Evolutionary conservation across 2,113 vertebrate species (phyloP).

Genomic region (Nesogale talazaci): DNA sequence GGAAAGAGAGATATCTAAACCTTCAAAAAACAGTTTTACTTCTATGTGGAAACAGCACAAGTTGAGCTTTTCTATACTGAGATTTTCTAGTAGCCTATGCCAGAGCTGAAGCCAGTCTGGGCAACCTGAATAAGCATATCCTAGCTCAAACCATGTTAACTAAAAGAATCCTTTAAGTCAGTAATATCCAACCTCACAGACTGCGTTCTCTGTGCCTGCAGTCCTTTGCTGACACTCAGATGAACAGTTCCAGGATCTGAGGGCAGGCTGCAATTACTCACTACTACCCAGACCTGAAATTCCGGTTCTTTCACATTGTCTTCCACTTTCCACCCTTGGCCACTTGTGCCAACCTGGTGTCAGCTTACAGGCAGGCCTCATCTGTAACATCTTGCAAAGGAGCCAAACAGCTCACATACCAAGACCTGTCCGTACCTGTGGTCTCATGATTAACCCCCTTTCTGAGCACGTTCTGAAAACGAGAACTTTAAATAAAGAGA

Average conservation of each 20-base stretch:
- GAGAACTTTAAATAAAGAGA: slow-evolving; percentile 53
- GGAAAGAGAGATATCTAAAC: neutral
- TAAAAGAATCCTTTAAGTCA: neutral
- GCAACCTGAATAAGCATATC: slow-evolving; percentile 70
- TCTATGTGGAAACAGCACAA: slow-evolving; percentile 10
- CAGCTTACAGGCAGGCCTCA: slow-evolving; percentile 85
- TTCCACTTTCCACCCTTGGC: slow-evolving; percentile 83
- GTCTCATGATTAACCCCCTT: slow-evolving; percentile 82
- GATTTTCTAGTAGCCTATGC: neutral
- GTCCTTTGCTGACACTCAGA: slow-evolving; percentile 82
- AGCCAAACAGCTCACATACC: slow-evolving; percentile 85
- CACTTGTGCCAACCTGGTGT: slow-evolving; percentile 80
- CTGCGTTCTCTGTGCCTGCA: slow-evolving; percentile 60
- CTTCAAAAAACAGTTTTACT: neutral
- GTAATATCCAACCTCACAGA: slow-evolving; percentile 15
- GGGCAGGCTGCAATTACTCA: slow-evolving; percentile 84
- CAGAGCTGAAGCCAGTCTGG: neutral
- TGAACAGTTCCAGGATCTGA: slow-evolving; percentile 72
- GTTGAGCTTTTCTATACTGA: neutral
- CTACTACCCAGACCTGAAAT: slow-evolving; percentile 87
- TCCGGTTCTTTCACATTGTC: slow-evolving; percentile 90
- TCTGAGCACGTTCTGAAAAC: slow-evolving; percentile 33
- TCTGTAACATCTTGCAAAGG: slow-evolving; percentile 87
- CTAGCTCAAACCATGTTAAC: slow-evolving; percentile 50
- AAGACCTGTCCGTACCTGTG: slow-evolving; percentile 86